Evolutionary conservation across 2,888 invertebrate species (phyloP).

Genomic region (Dysmachus trigonus): DNA sequence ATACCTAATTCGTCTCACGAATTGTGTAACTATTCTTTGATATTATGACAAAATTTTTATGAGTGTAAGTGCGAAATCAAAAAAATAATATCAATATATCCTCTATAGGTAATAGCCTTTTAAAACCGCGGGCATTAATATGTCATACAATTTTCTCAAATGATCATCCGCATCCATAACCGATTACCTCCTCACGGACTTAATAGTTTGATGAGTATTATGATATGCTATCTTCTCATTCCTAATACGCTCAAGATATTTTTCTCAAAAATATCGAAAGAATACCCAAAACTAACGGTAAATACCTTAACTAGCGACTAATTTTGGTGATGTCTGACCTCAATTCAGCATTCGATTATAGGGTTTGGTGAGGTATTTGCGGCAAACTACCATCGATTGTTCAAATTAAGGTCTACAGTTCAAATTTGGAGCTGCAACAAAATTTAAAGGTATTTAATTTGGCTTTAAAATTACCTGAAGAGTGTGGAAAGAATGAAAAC

Average conservation of each 20-base stretch:
- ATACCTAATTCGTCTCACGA: too few relatives aligned
- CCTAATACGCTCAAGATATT: neutral
- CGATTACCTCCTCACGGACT: neutral
- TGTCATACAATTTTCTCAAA: neutral
- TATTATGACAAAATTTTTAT: too few relatives aligned
- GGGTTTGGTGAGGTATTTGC: neutral
- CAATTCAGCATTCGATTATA: neutral
- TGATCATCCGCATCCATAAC: neutral
- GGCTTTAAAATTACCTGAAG: neutral
- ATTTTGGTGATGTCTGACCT: neutral
- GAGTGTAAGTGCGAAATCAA: too few relatives aligned
- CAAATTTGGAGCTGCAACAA: neutral
- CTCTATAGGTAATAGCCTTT: neutral
- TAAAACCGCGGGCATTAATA: too few relatives aligned
- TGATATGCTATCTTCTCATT: neutral
- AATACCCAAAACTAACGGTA: slow-evolving; percentile 4
- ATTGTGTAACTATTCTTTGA: too few relatives aligned
- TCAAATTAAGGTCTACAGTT: slow-evolving; percentile 10
- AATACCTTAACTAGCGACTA: neutral
- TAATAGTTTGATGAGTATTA: neutral
- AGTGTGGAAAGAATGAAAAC: neutral
- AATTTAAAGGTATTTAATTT: neutral
- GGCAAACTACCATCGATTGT: slow-evolving; percentile 4
- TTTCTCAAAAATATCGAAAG: neutral
- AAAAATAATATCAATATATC: too few relatives aligned